phyloP scores from a whole-genome alignment of 2,888 invertebrate genomes.

The Automeris io region DNA sequence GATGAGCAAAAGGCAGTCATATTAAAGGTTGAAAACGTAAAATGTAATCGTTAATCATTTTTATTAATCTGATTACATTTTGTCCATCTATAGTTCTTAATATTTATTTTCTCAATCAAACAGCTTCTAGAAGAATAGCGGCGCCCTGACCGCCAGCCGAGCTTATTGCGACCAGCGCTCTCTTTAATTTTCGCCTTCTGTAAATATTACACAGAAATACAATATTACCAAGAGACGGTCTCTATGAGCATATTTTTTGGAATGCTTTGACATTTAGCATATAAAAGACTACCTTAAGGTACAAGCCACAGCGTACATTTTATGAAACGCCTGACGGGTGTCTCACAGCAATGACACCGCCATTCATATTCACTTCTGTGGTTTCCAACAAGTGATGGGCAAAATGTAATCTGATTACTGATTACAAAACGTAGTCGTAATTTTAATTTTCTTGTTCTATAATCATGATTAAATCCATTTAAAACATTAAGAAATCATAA shows the following conservation, averaged over 20 bases:
- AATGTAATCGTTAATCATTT: no score
- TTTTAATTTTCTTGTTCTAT: no score
- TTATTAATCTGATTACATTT: no score
- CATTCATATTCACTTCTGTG: constrained; percentile 11
- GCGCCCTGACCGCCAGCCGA: constrained; percentile 98
- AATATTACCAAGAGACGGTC: neutral
- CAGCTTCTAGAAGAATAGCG: constrained; percentile 87
- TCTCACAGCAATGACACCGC: constrained; percentile 12
- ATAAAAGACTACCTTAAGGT: neutral
- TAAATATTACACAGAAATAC: constrained; percentile 6
- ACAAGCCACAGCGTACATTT: neutral
- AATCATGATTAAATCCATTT: no score
- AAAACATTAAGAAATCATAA: no score
- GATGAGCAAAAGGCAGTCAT: no score
- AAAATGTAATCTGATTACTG: no score
- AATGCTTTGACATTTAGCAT: neutral
- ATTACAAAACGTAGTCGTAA: no score
- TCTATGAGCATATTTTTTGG: neutral
- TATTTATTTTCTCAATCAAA: constrained; percentile 44
- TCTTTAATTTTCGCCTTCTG: constrained; percentile 85
- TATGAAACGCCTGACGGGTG: constrained; percentile 11
- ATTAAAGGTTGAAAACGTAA: no score
- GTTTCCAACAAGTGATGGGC: no score
- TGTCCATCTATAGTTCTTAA: no score
- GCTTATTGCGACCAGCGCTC: constrained; percentile 92